Percentiles rank a stretch among this genome's conserved stretches.
phyloP scores from a whole-genome alignment of 2,888 invertebrate species.

The Callinectes sapidus region DNA sequence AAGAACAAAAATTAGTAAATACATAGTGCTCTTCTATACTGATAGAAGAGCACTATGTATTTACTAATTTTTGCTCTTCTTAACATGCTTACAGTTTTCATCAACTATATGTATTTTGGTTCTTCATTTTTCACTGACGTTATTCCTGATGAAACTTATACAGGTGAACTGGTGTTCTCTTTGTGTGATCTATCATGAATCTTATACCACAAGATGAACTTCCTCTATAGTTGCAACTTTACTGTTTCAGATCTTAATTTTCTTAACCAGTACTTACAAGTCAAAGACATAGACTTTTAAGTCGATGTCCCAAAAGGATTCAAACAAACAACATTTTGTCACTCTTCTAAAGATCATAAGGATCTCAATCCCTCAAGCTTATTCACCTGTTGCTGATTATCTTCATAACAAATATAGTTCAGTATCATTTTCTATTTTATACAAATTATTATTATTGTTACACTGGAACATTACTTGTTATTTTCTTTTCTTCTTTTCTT shows the following conservation, averaged over 20 bases:
- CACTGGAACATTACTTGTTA: no score
- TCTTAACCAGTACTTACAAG: not conserved
- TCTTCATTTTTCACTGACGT: no score
- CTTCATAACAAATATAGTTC: not conserved
- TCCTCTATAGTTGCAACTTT: not conserved
- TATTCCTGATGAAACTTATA: no score
- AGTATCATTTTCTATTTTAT: not conserved
- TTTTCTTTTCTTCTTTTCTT: no score
- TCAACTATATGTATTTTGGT: no score
- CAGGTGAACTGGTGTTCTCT: not conserved
- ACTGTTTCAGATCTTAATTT: not conserved
- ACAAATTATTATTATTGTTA: not conserved
- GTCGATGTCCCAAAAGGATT: not conserved
- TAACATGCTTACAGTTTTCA: no score
- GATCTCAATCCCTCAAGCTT: not conserved
- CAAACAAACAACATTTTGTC: not conserved
- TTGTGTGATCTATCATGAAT: not conserved
- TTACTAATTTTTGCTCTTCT: no score
- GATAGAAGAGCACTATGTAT: no score
- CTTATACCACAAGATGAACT: not conserved
- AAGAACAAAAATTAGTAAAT: not conserved
- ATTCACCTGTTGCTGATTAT: not conserved
- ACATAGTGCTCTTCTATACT: no score
- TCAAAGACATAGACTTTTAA: not conserved
- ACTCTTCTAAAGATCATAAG: not conserved